These are phyloP conservation scores for Matsumyia berberina DNA, from an alignment of 2,888 invertebrate genomes.

Conservation along the genomic window DNA sequence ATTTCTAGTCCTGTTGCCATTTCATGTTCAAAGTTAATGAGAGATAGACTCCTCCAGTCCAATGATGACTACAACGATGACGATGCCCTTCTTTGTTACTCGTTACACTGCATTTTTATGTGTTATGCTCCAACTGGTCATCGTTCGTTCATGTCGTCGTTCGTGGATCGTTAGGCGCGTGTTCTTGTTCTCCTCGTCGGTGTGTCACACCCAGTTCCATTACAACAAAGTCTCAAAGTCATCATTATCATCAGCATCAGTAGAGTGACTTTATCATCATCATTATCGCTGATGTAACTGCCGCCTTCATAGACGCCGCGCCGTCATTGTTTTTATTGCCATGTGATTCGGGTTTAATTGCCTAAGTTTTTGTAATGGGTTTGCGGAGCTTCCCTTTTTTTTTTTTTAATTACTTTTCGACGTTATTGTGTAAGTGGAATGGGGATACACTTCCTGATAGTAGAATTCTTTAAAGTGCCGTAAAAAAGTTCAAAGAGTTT, in stretches of 20 bases:
- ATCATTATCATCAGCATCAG: conserved; percentile 59
- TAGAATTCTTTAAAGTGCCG: conserved; percentile 2
- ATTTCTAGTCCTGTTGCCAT: not conserved
- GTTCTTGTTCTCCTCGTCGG: conserved; percentile 10
- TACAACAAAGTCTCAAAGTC: conserved; percentile 46
- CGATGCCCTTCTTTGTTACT: not conserved
- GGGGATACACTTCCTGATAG: not conserved
- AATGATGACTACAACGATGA: conserved; percentile 34
- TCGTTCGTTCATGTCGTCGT: conserved; percentile 50
- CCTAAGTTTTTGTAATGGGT: conserved; percentile 66
- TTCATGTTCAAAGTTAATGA: conserved; percentile 66
- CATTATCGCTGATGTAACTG: conserved; percentile 74
- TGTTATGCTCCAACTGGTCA: conserved; percentile 38
- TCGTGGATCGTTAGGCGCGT: conserved; percentile 68
- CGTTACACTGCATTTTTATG: conserved; percentile 49
- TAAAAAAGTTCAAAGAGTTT: conserved; percentile 24
- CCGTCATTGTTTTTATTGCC: conserved; percentile 73
- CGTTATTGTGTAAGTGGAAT: conserved; percentile 17
- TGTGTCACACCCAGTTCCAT: conserved; percentile 42
- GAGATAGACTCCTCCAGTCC: conserved; percentile 36
- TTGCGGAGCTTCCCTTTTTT: conserved; percentile 18
- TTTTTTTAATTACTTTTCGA: conserved; percentile 58
- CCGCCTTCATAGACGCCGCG: conserved; percentile 56
- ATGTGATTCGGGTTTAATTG: conserved; percentile 75
- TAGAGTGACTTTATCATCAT: conserved; percentile 67